Base-by-base conservation (phyloP, 2,113 vertebrate genomes). In the Tetraodon nigroviridis region DNA sequence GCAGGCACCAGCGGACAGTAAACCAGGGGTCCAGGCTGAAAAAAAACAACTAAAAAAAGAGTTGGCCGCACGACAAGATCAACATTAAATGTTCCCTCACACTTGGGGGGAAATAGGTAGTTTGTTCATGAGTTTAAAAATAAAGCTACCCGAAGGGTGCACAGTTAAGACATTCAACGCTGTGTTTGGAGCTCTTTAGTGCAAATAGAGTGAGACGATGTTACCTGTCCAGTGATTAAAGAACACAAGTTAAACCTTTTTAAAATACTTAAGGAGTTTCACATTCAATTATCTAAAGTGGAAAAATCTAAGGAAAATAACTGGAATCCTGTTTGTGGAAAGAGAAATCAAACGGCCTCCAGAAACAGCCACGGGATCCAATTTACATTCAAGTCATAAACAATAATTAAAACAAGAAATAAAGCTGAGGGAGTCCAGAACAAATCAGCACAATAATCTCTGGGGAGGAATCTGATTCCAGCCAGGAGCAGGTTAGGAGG, bases 181-280 rank as follows among this genome's bases (percentile, higher is more conserved):
- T 62, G 52, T 66, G 37, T 45, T 32, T 15, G 37, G 29, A 64
- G 61, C n/a, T 21, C 59, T 61, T 78, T 52, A 78, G 82, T 84
- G 82, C 79, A 83, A 86, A 76, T 66, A 50, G 1, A 68, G 32
- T 42, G 32, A 50, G 37, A 63, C 17, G 18, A 54, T 67, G 55
- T 59, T 64, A 29, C 60, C 37, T 61, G 54, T 55, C 13, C 51
- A 64, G 44, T 6, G 42, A 50, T 14, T 1, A 15, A 53, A 52
- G 42, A 46, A 15, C 40, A 55, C 22, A 62, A 46, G 72, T 37
- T 72, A 51, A 70, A 49, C 17, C 13, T 58, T 57, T 27, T 27
- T 27, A 27, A 27, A 27, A 27, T 27, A 27, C 24, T 27, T 27
- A 6, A 27, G 3, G 24, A 6, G 7, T 27, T 27, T 27, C 5